Base-by-base conservation (phyloP, 1,140 invertebrate species). In the Alviniconcha marisindica region DNA sequence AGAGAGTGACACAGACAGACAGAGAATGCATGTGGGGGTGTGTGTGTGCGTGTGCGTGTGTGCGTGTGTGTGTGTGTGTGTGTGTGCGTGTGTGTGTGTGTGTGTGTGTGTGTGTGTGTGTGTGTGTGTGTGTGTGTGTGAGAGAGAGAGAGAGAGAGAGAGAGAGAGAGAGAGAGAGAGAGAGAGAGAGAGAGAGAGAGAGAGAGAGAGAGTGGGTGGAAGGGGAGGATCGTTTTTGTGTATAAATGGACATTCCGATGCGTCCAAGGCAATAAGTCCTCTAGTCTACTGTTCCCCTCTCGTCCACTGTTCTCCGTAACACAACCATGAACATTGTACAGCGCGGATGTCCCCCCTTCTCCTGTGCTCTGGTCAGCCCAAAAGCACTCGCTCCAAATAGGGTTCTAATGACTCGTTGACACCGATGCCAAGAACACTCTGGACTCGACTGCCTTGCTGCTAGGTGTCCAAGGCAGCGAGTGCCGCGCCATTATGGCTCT, bases 181-280 rank as follows among this genome's bases (percentile, higher is more conserved):
- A 60, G 56, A 5, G 4, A 5, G 56, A 60, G 56, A 60, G 48
- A 60, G 56, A 60, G 56, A 60, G 56, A 60, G 56, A 60, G 56
- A 60, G 56, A 60, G 56, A 60, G 56, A 60, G 56, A 60, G 56
- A 60, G 56, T n/a, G 56, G 28, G 56, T n/a, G 56, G 28, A n/a
- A 60, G 56, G 28, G 4, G 28, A 2, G n/a, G 24, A 60, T 18
- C 21, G 24, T 12, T 60, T n/a, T 5, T n/a, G 5, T n/a, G 21
- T 7, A 0, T n/a, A 14, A n/a, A 60, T 60, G 14, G 56, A 5
- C 7, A n/a, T n/a, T 51, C 48, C 48, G 21, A 51, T 51, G 48
- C 48, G 21, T 51, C 33, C 24, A 77, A 73, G 1, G 1, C 42
- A 0, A 7, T 12, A 12, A 51, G 48, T 51, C 48, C 48, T 21